A percentile compares a stretch with the other conserved stretches of the same genome.
Conservation (phyloP, 2,113 vertebrate species). For the Calyptomena viridis region DNA sequence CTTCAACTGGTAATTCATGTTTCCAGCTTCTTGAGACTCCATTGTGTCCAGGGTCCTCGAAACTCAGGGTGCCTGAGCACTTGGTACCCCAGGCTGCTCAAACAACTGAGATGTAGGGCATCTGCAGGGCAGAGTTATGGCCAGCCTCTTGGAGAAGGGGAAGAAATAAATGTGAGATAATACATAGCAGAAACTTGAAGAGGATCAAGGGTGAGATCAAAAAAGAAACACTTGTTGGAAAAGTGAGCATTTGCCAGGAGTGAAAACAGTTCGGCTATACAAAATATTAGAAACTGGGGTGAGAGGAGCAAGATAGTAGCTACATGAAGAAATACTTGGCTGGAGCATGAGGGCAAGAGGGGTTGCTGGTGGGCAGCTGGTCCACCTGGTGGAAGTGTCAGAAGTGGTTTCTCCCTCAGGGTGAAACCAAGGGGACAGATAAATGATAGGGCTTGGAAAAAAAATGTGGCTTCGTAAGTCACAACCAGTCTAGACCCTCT, state of each 20-base stretch:
- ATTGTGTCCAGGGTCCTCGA: not conserved
- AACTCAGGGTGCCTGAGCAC: rapidly evolving
- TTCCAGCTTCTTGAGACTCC: not conserved
- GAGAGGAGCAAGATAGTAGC: not conserved
- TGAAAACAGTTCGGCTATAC: not conserved
- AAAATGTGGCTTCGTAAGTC: not conserved
- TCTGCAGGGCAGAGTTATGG: not conserved
- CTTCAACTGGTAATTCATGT: not conserved
- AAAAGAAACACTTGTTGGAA: not conserved
- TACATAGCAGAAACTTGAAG: rapidly evolving
- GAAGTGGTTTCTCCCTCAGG: not conserved
- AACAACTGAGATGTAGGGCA: not conserved
- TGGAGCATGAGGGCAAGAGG: not conserved
- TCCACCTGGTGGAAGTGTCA: not conserved
- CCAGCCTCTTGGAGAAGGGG: not conserved
- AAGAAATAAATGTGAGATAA: not conserved
- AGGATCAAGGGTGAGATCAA: not conserved
- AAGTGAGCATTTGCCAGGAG: not conserved
- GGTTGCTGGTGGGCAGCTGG: not conserved
- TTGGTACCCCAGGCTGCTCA: not conserved
- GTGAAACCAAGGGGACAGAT: rapidly evolving
- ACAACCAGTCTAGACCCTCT: not conserved
- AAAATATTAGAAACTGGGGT: not conserved
- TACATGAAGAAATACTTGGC: not conserved
- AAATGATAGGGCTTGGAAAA: not conserved